phyloP scores from a whole-genome alignment of 2,113 vertebrate genomes.

The Petromus typicus region DNA sequence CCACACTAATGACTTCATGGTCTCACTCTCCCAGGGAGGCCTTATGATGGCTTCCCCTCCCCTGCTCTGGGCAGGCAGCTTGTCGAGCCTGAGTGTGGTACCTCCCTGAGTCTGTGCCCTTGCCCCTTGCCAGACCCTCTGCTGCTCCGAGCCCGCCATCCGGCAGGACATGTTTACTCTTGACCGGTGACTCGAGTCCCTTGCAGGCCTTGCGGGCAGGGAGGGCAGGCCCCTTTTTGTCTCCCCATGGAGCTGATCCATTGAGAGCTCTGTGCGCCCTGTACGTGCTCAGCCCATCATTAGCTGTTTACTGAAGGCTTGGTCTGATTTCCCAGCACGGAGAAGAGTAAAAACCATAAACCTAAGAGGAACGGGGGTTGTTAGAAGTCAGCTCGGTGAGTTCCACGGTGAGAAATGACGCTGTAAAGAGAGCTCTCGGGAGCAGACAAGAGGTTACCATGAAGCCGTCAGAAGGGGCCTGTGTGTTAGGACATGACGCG shows the following conservation, averaged over 20 bases:
- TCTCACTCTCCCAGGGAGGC: background rate
- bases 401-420: background rate
- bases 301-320: background rate
- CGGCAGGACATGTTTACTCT: background rate
- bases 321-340: background rate
- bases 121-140: background rate
- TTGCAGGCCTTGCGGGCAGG: background rate
- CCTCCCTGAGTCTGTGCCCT: background rate
- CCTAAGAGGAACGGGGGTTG: background rate
- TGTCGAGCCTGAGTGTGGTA: background rate
- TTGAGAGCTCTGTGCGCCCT: background rate
- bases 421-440: background rate
- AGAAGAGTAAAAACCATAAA: background rate
- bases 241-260: background rate
- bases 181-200: background rate
- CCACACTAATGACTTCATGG: background rate
- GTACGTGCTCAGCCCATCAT: background rate
- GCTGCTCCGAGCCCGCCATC: background rate
- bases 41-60: background rate
- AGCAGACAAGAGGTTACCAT: background rate
- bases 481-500: background rate
- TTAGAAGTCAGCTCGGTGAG: background rate
- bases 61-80: background rate
- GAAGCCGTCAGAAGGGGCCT: accelerated
- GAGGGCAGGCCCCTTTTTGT: background rate